Conservation (phyloP, 53 echinoderm and acorn worm species). For the Pentamera pediparva region DNA sequence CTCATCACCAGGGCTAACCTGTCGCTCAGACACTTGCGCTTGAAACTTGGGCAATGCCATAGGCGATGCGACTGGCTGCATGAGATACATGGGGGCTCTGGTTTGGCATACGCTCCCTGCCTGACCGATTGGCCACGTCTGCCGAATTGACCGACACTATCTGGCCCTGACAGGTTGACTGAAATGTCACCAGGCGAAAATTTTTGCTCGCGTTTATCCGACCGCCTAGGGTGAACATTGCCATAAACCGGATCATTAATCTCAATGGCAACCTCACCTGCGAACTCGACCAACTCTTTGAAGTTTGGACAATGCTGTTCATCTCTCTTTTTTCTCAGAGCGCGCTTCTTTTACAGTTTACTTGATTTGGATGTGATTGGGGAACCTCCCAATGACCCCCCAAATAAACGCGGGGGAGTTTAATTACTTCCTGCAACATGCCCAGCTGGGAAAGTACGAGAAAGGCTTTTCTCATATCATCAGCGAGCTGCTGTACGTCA, state of each 20-base stretch:
- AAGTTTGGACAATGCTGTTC: slow-evolving; percentile 9
- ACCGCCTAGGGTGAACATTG: background rate
- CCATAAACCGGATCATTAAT: slow-evolving; percentile 12
- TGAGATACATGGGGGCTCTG: background rate
- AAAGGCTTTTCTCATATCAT: slow-evolving; percentile 33
- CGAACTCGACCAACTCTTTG: slow-evolving; percentile 7
- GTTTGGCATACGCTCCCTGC: background rate
- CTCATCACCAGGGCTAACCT: no score
- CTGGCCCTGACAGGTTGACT: background rate
- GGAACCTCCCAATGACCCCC: slow-evolving; percentile 28
- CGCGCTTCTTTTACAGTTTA: slow-evolving; percentile 27
- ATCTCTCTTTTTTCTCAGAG: slow-evolving; percentile 16
- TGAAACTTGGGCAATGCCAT: no score
- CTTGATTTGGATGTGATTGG: slow-evolving; percentile 31
- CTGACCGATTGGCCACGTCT: no score
- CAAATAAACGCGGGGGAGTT: slow-evolving; percentile 34
- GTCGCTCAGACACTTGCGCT: no score
- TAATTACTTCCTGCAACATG: slow-evolving; percentile 22
- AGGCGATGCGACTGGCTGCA: no score
- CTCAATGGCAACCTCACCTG: slow-evolving; percentile 1
- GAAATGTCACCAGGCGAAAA: background rate
- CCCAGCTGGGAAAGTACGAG: slow-evolving; percentile 20
- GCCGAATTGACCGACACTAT: no score
- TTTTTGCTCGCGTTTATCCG: background rate
- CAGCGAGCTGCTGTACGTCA: slow-evolving; percentile 41